These are phyloP conservation scores for Pycnomerus fuliginosus DNA, from an alignment of 2,888 invertebrate species.

Conservation along the genomic window DNA sequence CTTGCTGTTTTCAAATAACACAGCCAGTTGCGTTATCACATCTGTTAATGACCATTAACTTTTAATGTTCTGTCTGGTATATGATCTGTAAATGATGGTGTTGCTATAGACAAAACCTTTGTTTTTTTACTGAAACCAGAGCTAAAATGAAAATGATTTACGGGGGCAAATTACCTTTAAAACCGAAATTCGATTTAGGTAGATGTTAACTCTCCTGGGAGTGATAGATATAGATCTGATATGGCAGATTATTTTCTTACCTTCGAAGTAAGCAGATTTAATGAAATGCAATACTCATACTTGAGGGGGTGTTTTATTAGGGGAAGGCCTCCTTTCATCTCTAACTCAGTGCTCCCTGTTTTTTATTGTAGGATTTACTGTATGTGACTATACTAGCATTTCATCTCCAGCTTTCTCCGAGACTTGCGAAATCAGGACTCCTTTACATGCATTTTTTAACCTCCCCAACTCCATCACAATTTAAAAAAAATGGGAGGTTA, in stretches of 20 bases:
- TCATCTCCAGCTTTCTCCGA: too few relatives aligned
- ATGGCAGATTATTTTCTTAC: slow-evolving; percentile 39
- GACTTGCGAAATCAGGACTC: too few relatives aligned
- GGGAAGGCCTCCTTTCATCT: background rate
- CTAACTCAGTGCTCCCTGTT: too few relatives aligned
- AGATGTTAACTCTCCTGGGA: slow-evolving; percentile 39
- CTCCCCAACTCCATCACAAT: too few relatives aligned
- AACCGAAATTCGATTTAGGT: too few relatives aligned
- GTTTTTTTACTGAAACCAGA: too few relatives aligned
- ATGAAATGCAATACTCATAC: slow-evolving; percentile 14
- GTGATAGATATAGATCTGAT: slow-evolving; percentile 43
- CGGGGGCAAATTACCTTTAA: too few relatives aligned
- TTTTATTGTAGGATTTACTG: too few relatives aligned
- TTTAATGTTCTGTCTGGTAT: slow-evolving; percentile 12
- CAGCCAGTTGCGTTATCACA: slow-evolving; percentile 30
- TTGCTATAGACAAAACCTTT: slow-evolving; percentile 31
- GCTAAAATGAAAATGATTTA: too few relatives aligned
- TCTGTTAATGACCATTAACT: slow-evolving; percentile 20
- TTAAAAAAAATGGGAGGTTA: too few relatives aligned
- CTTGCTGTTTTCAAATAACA: slow-evolving; percentile 33
- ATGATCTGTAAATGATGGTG: slow-evolving; percentile 11
- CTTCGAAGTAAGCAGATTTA: slow-evolving; percentile 39
- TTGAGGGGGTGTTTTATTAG: background rate
- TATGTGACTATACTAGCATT: too few relatives aligned
- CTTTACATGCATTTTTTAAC: too few relatives aligned